phyloP scores from a whole-genome alignment of 2,113 vertebrate species.

The Poecilia latipinna region DNA sequence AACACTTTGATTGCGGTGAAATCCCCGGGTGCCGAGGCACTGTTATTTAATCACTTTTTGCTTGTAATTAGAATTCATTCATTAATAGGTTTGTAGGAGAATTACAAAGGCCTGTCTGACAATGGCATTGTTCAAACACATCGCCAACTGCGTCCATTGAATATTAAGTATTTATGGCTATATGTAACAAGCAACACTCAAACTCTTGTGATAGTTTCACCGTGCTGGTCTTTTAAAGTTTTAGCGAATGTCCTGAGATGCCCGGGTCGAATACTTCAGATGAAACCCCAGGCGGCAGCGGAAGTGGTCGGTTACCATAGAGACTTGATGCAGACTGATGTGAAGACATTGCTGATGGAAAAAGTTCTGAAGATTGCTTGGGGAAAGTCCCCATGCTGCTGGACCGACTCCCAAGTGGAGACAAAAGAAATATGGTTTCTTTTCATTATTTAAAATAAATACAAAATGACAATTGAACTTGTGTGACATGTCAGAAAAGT shows the following conservation, averaged over 20 bases:
- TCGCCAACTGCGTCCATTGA: background rate
- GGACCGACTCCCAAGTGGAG: too few species aligned
- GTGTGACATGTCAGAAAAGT: too few species aligned
- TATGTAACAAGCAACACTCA: background rate
- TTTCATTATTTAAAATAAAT: too few species aligned
- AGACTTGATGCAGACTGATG: background rate
- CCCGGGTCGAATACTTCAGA: background rate
- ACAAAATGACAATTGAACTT: too few species aligned
- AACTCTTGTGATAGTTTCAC: background rate
- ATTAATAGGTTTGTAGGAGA: conserved; percentile 45
- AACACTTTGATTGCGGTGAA: conserved; percentile 47
- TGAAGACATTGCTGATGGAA: background rate
- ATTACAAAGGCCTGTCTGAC: conserved; percentile 35
- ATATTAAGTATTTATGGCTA: background rate
- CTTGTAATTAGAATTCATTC: conserved; percentile 54
- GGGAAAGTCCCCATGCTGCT: too few species aligned
- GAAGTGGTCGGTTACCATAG: background rate
- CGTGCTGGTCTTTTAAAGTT: background rate
- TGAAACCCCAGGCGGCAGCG: background rate
- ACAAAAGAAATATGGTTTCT: too few species aligned
- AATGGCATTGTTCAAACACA: conserved; percentile 25
- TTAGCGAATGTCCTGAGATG: background rate
- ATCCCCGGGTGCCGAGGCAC: conserved; percentile 46
- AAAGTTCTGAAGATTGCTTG: background rate
- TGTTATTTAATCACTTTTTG: conserved; percentile 47